A percentile compares a stretch with the other conserved stretches of the same genome.
These are phyloP conservation scores for Podabrus alpinus DNA, from an alignment of 2,888 invertebrate species.

Conservation along the genomic window DNA sequence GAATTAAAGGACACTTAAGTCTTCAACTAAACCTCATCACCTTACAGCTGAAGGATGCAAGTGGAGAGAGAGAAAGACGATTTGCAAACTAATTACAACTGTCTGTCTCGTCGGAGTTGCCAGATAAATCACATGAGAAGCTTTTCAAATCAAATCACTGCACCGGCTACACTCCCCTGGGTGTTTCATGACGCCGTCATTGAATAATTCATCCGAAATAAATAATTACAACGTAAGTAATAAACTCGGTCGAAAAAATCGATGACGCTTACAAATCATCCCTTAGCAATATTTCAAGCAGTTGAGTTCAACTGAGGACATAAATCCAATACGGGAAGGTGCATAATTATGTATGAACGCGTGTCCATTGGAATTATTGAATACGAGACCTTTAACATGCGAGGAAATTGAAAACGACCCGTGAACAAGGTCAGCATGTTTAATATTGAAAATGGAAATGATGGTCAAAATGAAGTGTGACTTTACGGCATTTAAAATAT, in stretches of 20 bases:
- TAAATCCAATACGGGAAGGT: not conserved
- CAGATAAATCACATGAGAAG: not conserved
- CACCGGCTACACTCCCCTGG: not conserved
- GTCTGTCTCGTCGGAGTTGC: not conserved
- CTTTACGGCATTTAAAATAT: too few relatives aligned
- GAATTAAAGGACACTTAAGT: not conserved
- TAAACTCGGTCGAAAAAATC: not conserved
- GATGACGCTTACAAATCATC: not conserved
- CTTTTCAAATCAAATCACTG: not conserved
- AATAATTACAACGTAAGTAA: not conserved
- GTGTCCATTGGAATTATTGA: not conserved
- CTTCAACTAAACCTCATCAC: not conserved
- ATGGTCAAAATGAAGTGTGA: too few relatives aligned
- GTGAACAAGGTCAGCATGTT: not conserved
- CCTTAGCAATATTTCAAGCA: not conserved
- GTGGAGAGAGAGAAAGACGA: too few relatives aligned
- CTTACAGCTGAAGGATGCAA: not conserved
- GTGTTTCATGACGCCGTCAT: not conserved
- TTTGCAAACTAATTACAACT: not conserved
- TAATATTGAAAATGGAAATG: not conserved
- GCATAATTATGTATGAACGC: not conserved
- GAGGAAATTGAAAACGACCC: not conserved
- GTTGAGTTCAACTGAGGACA: not conserved
- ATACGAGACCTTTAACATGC: not conserved
- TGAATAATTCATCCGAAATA: not conserved